Conservation (phyloP, 2,113 vertebrate genomes). For the Baryphthengus martii region DNA sequence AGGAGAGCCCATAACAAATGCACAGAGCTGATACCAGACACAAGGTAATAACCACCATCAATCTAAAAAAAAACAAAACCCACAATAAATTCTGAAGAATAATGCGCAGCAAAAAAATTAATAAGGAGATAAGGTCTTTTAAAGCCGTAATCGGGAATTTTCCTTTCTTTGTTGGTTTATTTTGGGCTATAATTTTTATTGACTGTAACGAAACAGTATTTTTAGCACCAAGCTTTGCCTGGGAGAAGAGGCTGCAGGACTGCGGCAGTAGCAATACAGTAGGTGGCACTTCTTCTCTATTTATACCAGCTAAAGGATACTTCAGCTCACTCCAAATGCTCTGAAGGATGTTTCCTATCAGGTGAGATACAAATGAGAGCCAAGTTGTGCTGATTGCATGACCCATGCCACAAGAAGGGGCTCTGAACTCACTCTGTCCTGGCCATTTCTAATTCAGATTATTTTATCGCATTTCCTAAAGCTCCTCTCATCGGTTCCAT, state of each 20-base stretch:
- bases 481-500: not conserved
- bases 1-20: not conserved
- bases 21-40: not conserved
- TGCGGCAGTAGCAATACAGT: not conserved
- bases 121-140: not conserved
- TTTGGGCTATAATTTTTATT: not conserved
- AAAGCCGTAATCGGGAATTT: not conserved
- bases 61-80: not conserved
- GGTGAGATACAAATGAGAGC: not conserved
- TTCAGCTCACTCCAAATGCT: fast-evolving
- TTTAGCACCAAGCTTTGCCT: not conserved
- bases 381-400: not conserved
- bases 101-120: not conserved
- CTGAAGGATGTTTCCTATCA: not conserved
- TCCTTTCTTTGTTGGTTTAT: not conserved
- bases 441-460: not conserved
- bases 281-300: not conserved
- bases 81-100: not conserved
- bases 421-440: not conserved
- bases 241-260: not conserved
- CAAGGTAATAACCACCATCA: not conserved
- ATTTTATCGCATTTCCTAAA: not conserved
- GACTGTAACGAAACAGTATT: not conserved
- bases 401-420: not conserved
- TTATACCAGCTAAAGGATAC: not conserved